phyloP scores from a whole-genome alignment of 2,797 vertebrate genomes.

The Esox masquinongy region DNA sequence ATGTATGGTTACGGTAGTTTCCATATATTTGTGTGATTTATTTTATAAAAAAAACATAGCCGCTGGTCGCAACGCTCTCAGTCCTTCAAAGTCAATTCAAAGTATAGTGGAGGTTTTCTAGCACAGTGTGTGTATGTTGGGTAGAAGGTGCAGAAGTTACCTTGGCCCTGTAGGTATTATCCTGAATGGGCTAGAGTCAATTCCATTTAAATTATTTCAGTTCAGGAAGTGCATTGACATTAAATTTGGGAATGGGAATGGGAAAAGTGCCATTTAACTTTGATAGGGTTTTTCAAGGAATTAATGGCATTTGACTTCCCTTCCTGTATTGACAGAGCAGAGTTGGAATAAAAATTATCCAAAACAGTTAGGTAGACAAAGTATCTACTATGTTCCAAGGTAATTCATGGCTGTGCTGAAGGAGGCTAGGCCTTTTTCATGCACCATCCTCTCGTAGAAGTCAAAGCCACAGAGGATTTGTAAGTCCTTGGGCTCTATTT shows the following conservation, averaged over 20 bases:
- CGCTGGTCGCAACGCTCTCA: background rate
- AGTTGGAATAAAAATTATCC: background rate
- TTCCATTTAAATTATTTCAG: background rate
- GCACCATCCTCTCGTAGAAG: background rate
- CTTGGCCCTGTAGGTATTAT: background rate
- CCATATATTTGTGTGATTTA: background rate
- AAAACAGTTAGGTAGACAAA: background rate
- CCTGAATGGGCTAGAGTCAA: background rate
- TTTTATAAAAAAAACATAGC: background rate
- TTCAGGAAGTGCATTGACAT: background rate
- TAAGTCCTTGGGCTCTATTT: background rate
- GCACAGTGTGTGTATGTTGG: background rate
- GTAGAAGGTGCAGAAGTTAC: background rate
- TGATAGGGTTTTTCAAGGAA: background rate
- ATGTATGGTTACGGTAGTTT: background rate
- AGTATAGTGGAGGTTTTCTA: background rate
- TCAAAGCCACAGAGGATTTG: background rate
- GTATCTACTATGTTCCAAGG: background rate
- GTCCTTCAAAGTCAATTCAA: background rate
- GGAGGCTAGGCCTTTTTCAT: background rate
- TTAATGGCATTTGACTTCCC: background rate
- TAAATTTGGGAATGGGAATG: background rate
- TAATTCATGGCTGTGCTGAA: background rate
- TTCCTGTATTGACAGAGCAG: background rate
- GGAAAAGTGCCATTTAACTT: background rate